Evolutionary conservation across 2,888 invertebrate genomes (phyloP), one percentile per base, ranked within the genome.

Genomic region (Drosophila vallismaia): DNA sequence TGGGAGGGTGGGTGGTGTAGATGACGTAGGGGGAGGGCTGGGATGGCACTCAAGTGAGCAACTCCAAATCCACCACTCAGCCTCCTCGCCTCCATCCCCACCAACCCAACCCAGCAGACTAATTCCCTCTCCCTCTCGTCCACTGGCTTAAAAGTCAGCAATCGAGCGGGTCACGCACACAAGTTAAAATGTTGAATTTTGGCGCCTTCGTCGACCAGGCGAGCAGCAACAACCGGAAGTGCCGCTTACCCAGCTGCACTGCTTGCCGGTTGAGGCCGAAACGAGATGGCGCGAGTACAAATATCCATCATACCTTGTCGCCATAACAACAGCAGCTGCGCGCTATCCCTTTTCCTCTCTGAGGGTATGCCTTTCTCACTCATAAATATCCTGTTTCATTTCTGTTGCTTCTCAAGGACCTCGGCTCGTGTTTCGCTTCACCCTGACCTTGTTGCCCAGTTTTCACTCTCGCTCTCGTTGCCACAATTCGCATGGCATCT

Each of bases 131-230:
- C 36, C 36, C 36, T 36, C 12, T 10, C 36, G 5, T n/a, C 5
- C 36, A 36, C 10, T 19, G 24, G 44, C 9, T 31, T 5, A 10
- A n/a, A 14, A 24, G n/a, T 40, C 59, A 33, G 10, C 42, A 38
- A 50, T 46, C 26, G 59, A 56, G 67, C 57, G 67, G 56, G 50
- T 54, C 85, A 82, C 85, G 82, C 85, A 85, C 80, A 82, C 83
- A 88, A 63, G 75, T 71, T 71, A 82, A 88, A 89, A 87, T 88
- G 79, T 88, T 88, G 89, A 90, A 90, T 90, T 90, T 90, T 90
- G 90, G 90, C 90, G 90, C 90, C 90, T 90, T 90, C 86, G 60
- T 29, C 28, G 51, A 81, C 78, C 88, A 90, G 90, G 90, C 79
- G 80, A 79, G 9, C 90, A 90, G 84, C 51, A 56, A 28, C 42